Conservation (phyloP, 1,140 invertebrate genomes). For the Bombus pyrosoma region DNA sequence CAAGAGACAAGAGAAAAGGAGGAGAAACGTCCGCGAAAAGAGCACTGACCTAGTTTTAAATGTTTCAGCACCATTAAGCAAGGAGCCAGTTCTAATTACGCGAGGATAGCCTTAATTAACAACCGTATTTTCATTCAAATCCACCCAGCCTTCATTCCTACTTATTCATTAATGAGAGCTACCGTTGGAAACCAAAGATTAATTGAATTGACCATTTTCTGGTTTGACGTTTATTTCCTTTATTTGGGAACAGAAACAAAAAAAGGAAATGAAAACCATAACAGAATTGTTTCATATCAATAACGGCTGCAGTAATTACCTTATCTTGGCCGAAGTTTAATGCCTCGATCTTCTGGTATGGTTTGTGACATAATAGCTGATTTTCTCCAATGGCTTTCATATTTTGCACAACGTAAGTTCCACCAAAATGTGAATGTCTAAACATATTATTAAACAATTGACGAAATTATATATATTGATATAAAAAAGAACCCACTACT, state of each 20-base stretch:
- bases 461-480: not conserved
- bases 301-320: conserved; percentile 65
- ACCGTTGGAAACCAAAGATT: conserved; percentile 56
- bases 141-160: conserved; percentile 48
- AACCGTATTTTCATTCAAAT: conserved; percentile 70
- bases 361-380: conserved; percentile 92
- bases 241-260: not conserved
- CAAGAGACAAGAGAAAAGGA: conserved; percentile 32
- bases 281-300: not conserved
- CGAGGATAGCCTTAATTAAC: conserved; percentile 77
- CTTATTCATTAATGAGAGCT: conserved; percentile 71
- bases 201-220: conserved; percentile 60
- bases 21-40: conserved; percentile 45
- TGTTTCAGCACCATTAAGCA: conserved; percentile 69
- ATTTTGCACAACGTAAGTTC: conserved; percentile 95
- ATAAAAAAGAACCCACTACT: not conserved
- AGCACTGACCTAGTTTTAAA: conserved; percentile 71
- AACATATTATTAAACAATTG: conserved; percentile 1
- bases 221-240: conserved; percentile 1
- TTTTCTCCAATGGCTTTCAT: conserved; percentile 97
- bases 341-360: conserved; percentile 88
- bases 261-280: no score
- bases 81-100: conserved; percentile 74
- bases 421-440: conserved; percentile 95
- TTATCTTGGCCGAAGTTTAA: conserved; percentile 91